Evolutionary conservation across 2,888 invertebrate genomes (phyloP), one percentile per base, ranked within the genome.

Genomic region (Cetonia aurata): DNA sequence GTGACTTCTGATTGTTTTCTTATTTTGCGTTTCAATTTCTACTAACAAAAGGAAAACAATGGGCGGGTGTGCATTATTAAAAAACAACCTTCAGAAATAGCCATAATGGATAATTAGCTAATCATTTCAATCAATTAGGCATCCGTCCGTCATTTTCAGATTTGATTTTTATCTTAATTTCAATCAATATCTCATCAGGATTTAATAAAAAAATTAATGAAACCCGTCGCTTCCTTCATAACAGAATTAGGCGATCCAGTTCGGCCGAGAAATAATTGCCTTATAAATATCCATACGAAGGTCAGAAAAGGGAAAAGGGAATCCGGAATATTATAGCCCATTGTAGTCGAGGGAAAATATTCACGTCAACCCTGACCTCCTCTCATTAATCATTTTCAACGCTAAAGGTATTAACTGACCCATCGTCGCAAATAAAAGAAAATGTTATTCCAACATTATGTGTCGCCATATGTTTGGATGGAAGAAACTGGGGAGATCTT

Each of bases 381-480:
- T 12, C 48, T 31, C 50, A 62, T 62, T 50, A 62, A 62, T 62
- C 62, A 62, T 62, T 48, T 50, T 48, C 50, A 62, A 62, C 48
- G 50, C 62, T 17, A 17, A 62, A 50, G 62, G 62, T 50, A 62
- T 62, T 62, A 62, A 50, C 50, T 31, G 17, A 33, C 50, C 62
- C 37, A 9, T 48, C 12, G 37, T 62, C 44, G 62, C 33, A 62
- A 62, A 62, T 33, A 50, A 62, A 62, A 50, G 62, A 62, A 60
- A 60, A 50, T 31, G 33, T 62, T 50, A 37, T 25, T 62, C 33
- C 15, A 12, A 33, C 13, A 31, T 31, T n/a, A 46, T 60, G 31
- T 46, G 46, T 60, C 46, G n/a, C 44, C 46, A 46, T 60, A 46
- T 25, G 46, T 60, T 31, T n/a, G 15, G 52, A 19, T 52, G 52